A percentile compares a stretch with the other conserved stretches of the same genome.
These are phyloP conservation scores for Halictus quadricinctus DNA, from an alignment of 2,888 invertebrate genomes.

Conservation along the genomic window DNA sequence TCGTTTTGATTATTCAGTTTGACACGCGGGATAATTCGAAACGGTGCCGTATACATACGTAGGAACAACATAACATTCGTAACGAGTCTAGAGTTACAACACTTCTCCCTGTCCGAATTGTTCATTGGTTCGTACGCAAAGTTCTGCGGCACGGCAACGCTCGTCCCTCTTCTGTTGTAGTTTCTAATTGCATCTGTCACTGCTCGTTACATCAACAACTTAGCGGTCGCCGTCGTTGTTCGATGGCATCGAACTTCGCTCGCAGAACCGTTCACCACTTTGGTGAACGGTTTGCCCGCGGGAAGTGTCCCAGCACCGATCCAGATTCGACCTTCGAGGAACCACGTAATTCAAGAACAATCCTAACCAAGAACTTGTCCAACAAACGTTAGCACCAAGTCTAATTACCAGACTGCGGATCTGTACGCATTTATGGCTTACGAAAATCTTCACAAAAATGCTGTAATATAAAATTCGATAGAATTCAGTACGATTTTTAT, in stretches of 20 bases:
- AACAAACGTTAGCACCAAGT: too few relatives aligned
- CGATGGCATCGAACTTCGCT: neutral
- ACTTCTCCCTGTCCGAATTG: neutral
- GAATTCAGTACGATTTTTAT: too few relatives aligned
- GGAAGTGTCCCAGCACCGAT: neutral
- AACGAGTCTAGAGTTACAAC: neutral
- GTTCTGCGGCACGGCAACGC: neutral
- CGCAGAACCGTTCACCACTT: neutral
- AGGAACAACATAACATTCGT: neutral
- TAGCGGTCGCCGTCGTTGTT: neutral
- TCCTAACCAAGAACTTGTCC: too few relatives aligned
- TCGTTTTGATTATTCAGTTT: neutral
- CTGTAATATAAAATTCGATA: too few relatives aligned
- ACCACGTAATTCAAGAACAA: neutral
- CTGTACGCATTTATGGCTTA: too few relatives aligned
- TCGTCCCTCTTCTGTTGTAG: neutral
- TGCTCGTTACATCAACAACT: constrained; percentile 6
- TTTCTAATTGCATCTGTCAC: constrained; percentile 6
- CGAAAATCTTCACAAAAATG: too few relatives aligned
- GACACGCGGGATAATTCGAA: neutral
- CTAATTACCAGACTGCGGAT: too few relatives aligned
- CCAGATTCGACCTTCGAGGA: neutral
- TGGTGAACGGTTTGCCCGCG: neutral
- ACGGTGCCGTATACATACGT: neutral
- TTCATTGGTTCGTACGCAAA: constrained; percentile 3